phyloP scores from a whole-genome alignment of 2,113 vertebrate genomes.

The Limanda limanda region DNA sequence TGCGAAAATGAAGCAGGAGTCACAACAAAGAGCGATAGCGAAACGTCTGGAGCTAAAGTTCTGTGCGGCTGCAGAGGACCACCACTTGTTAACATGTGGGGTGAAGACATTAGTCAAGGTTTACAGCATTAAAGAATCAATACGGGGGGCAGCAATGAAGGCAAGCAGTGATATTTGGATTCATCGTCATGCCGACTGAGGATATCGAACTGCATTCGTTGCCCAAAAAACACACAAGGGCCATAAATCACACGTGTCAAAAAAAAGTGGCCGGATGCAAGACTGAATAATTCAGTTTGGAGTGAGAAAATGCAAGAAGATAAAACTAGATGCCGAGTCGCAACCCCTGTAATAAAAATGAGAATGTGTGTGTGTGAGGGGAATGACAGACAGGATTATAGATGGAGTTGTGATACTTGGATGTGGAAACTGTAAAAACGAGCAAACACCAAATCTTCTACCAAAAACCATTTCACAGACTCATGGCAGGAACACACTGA shows the following conservation, averaged over 20 bases:
- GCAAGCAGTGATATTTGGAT: constrained; percentile 76
- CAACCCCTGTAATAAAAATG: constrained; percentile 34
- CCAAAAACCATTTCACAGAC: constrained; percentile 53
- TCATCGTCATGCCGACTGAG: constrained; percentile 67
- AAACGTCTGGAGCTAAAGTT: constrained; percentile 53
- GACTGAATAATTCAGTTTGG: constrained; percentile 72
- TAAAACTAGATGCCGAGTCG: constrained; percentile 16
- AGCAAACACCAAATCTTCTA: constrained; percentile 12
- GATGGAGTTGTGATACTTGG: constrained; percentile 30
- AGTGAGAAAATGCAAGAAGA: constrained; percentile 45
- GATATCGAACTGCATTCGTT: constrained; percentile 68
- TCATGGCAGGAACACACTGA: neutral
- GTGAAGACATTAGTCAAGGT: constrained; percentile 78
- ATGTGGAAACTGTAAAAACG: constrained; percentile 44
- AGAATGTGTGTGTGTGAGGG: constrained; percentile 45
- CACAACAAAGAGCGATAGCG: constrained; percentile 56
- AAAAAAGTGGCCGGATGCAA: constrained; percentile 65
- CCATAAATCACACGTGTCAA: constrained; percentile 75
- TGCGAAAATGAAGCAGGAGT: constrained; percentile 58
- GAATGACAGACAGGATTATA: constrained; percentile 28
- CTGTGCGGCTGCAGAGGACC: constrained; percentile 53
- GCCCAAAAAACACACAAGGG: constrained; percentile 57
- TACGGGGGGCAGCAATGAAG: constrained; percentile 65
- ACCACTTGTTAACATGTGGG: constrained; percentile 59
- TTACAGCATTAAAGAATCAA: constrained; percentile 75